Evolutionary conservation across 2,113 vertebrate genomes (phyloP), one percentile per base, ranked within the genome.

Genomic region (Centropus bengalensis): DNA sequence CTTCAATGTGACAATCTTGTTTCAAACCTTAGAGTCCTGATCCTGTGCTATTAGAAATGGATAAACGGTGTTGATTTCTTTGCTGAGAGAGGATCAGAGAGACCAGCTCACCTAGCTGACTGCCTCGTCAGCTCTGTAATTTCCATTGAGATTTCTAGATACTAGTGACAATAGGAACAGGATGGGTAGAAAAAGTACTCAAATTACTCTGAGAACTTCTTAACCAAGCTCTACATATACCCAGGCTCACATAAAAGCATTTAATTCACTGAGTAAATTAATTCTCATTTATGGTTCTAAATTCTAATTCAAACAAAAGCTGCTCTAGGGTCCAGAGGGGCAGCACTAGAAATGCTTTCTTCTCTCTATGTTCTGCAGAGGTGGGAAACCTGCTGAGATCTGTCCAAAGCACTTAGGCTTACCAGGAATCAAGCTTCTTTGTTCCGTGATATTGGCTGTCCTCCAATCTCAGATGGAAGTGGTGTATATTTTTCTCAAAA

Each of bases 71-170:
- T 28, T 27, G 49, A 64, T 88, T 88, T 73, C 47, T 82, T 86
- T 70, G 33, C 55, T 91, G 81, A 80, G 67, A 70, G 42, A 52
- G 55, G 40, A 70, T 77, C 83, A 76, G 66, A 52, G 28, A 71
- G 32, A 56, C 68, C 47, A 47, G 68, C 66, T 42, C 68, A 83
- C 42, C 58, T 40, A 83, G 45, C 58, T 40, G 60, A 89, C 51
- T 42, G 55, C n/a, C n/a, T 56, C 45, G 67, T 78, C 64, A 94
- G 59, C 67, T 85, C 90, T 78, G 44, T 89, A 88, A 94, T 88
- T 96, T 92, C 87, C 96, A 89, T 95, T 96, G 95, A 96, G 94
- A 96, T 94, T 95, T 88, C 68, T n/a, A 96, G 89, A 95, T 97
- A 96, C 44, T 74, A 44, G 32, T 67, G n/a, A 73, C 69, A 88